Percentiles rank a stretch among this genome's conserved stretches.
Conservation (phyloP, 2,888 invertebrate species). For the Antheraea yamamai region DNA sequence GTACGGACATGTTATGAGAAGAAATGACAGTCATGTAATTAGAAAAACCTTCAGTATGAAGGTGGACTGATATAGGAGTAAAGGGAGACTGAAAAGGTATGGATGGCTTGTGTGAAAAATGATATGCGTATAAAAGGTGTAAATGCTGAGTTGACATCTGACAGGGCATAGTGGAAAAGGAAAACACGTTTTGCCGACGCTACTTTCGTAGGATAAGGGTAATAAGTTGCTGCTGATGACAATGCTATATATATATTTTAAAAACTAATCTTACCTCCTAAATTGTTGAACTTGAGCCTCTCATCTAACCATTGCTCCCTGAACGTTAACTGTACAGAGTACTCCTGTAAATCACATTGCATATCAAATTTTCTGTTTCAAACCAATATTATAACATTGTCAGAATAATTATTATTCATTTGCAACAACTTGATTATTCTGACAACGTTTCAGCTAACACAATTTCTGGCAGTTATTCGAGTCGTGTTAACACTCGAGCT, state of each 20-base stretch:
- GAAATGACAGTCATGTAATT: neutral
- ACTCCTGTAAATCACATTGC: conserved; percentile 88
- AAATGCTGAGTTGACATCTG: neutral
- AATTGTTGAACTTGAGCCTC: conserved; percentile 93
- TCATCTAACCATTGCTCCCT: conserved; percentile 98
- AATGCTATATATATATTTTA: neutral
- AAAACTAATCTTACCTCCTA: conserved; percentile 83
- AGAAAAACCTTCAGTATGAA: neutral
- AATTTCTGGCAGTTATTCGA: conserved; percentile 27
- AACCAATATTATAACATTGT: conserved; percentile 28
- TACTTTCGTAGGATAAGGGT: neutral
- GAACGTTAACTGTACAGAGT: conserved; percentile 98
- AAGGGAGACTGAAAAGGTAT: neutral
- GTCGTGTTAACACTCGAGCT: neutral
- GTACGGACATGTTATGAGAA: neutral
- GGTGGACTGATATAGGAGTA: neutral
- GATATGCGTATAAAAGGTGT: neutral
- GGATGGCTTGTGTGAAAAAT: neutral
- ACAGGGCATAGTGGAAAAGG: neutral
- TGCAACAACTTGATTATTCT: conserved; percentile 27
- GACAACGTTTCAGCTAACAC: conserved; percentile 46
- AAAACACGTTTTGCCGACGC: neutral
- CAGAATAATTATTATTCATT: conserved; percentile 30
- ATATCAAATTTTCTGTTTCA: conserved; percentile 12
- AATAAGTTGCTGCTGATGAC: neutral